A percentile compares a stretch with the other conserved stretches of the same genome.
Conservation (phyloP, 2,797 vertebrate species). For the Catostomus latipinnis region DNA sequence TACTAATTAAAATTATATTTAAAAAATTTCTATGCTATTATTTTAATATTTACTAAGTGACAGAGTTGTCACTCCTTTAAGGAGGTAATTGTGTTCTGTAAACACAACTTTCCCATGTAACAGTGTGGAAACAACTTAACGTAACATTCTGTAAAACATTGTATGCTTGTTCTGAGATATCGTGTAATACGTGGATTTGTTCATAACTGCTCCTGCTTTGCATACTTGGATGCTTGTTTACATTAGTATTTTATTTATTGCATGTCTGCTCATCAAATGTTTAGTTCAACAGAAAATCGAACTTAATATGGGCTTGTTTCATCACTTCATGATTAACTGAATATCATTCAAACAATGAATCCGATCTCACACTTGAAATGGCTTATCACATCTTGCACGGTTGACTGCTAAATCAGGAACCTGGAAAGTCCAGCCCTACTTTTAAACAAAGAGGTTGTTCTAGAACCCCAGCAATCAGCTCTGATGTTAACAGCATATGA, state of each 20-base stretch:
- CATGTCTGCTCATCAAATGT: background rate
- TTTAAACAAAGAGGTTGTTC: conserved; percentile 61
- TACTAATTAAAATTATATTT: no score
- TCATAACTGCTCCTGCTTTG: background rate
- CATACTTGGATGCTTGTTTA: background rate
- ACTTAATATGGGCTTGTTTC: background rate
- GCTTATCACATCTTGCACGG: conserved; percentile 49
- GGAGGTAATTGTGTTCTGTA: background rate
- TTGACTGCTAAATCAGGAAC: conserved; percentile 51
- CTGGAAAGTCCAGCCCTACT: conserved; percentile 40
- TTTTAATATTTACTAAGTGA: no score
- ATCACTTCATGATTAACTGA: conserved; percentile 1
- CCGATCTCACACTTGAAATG: conserved; percentile 16
- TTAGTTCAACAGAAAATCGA: background rate
- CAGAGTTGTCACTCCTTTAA: no score
- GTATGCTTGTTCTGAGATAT: background rate
- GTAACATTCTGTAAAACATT: background rate
- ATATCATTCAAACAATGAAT: background rate
- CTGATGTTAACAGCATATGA: conserved; percentile 42
- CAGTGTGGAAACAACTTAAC: background rate
- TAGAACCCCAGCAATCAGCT: conserved; percentile 53
- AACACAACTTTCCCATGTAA: background rate
- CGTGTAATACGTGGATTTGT: background rate
- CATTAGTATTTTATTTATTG: background rate
- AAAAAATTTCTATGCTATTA: no score